Evolutionary conservation across 2,888 invertebrate genomes (phyloP).

Genomic region (Plagiodera versicolora): DNA sequence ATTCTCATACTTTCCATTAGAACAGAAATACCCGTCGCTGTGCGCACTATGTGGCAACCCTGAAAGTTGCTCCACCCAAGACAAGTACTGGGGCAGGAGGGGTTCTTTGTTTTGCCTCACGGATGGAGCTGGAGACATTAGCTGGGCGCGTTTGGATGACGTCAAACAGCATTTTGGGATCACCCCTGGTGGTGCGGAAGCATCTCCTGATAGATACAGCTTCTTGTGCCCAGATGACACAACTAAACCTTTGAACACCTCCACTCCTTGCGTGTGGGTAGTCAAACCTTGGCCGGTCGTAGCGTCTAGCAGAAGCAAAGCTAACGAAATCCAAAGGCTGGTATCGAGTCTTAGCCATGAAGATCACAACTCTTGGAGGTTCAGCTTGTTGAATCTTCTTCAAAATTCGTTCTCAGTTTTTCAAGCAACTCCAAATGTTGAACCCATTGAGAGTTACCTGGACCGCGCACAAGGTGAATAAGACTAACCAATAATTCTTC

Average conservation of each 20-base stretch:
- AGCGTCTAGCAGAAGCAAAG: constrained; percentile 56
- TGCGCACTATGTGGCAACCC: constrained; percentile 72
- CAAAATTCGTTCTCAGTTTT: constrained; percentile 62
- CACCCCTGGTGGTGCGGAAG: constrained; percentile 50
- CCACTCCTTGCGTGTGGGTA: constrained; percentile 76
- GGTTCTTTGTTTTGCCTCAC: constrained; percentile 81
- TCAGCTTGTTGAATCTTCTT: constrained; percentile 63
- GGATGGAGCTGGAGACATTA: constrained; percentile 77
- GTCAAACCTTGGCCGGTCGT: constrained; percentile 77
- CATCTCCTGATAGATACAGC: constrained; percentile 57
- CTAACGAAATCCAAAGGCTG: constrained; percentile 58
- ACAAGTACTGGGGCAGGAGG: constrained; percentile 81
- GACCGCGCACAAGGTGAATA: constrained; percentile 55
- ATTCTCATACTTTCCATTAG: constrained; percentile 44
- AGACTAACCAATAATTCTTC: constrained; percentile 49
- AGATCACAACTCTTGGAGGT: constrained; percentile 57
- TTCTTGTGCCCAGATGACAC: constrained; percentile 78
- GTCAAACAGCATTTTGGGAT: constrained; percentile 68
- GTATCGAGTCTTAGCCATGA: constrained; percentile 54
- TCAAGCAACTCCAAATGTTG: constrained; percentile 60
- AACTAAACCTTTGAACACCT: constrained; percentile 59
- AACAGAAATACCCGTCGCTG: constrained; percentile 68
- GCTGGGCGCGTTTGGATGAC: constrained; percentile 78
- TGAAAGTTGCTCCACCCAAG: constrained; percentile 63
- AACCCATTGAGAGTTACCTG: constrained; percentile 69